Conservation (phyloP, 2,888 invertebrate species). For the Leistus spinibarbis region DNA sequence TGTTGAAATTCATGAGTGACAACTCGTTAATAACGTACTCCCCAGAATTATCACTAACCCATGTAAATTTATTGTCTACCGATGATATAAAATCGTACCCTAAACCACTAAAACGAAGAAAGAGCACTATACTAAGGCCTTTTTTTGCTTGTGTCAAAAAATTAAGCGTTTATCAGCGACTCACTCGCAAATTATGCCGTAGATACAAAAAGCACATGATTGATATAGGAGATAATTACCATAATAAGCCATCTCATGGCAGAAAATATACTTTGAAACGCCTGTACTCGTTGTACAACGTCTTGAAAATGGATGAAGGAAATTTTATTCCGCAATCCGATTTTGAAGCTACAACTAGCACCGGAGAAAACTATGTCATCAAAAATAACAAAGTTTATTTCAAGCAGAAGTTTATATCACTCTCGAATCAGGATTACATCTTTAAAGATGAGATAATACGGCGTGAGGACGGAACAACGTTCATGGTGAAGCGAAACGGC, state of each 20-base stretch:
- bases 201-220: constrained; percentile 39
- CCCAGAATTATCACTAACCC: constrained; percentile 13
- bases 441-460: constrained; percentile 36
- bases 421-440: constrained; percentile 29
- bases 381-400: constrained; percentile 22
- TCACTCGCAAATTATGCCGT: constrained; percentile 26
- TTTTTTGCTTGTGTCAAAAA: background rate
- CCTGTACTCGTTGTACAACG: background rate
- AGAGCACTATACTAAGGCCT: background rate
- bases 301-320: background rate
- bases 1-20: constrained; percentile 40
- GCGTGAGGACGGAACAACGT: constrained; percentile 42
- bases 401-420: background rate
- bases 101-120: background rate
- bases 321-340: constrained; percentile 24
- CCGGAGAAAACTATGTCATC: constrained; percentile 34
- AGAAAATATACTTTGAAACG: background rate
- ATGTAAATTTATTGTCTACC: background rate
- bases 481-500: constrained; percentile 35
- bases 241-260: background rate
- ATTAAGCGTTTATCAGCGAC: constrained; percentile 21
- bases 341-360: constrained; percentile 34
- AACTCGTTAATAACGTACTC: constrained; percentile 34
- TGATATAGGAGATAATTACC: constrained; percentile 30
- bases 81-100: constrained; percentile 19